These are phyloP conservation scores for Matsumyia berberina DNA, from an alignment of 2,888 invertebrate species.

Conservation along the genomic window DNA sequence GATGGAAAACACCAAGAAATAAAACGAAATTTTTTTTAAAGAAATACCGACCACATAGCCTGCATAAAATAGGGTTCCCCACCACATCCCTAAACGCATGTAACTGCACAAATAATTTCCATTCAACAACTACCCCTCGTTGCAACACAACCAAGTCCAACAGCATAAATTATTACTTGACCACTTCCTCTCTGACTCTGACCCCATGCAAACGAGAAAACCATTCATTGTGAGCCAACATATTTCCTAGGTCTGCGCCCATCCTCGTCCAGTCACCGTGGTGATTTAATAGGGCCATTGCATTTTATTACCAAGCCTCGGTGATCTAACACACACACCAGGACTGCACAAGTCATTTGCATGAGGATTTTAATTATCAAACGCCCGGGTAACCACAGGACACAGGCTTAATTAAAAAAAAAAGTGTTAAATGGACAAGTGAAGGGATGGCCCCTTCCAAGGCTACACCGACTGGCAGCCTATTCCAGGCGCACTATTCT, in stretches of 20 bases:
- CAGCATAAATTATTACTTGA: conserved; percentile 14
- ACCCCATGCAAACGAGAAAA: conserved; percentile 6
- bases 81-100: too few relatives aligned
- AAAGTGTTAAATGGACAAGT: not conserved
- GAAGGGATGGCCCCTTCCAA: not conserved
- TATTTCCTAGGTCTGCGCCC: not conserved
- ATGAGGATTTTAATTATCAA: conserved; percentile 25
- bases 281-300: conserved; percentile 34
- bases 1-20: too few relatives aligned
- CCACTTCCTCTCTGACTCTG: not conserved
- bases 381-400: not conserved
- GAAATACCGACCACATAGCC: too few relatives aligned
- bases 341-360: conserved; percentile 25
- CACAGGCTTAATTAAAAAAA: conserved; percentile 1
- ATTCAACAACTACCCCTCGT: not conserved
- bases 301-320: conserved; percentile 32
- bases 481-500: not conserved
- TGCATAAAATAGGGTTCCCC: too few relatives aligned
- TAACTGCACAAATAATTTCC: not conserved
- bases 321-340: conserved; percentile 10
- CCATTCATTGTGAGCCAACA: conserved; percentile 4
- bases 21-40: too few relatives aligned
- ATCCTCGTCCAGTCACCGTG: not conserved
- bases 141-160: not conserved
- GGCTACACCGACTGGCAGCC: not conserved